Evolutionary conservation across 2,888 invertebrate species (phyloP), one percentile per base, ranked within the genome.

Genomic region (Noctua pronuba): DNA sequence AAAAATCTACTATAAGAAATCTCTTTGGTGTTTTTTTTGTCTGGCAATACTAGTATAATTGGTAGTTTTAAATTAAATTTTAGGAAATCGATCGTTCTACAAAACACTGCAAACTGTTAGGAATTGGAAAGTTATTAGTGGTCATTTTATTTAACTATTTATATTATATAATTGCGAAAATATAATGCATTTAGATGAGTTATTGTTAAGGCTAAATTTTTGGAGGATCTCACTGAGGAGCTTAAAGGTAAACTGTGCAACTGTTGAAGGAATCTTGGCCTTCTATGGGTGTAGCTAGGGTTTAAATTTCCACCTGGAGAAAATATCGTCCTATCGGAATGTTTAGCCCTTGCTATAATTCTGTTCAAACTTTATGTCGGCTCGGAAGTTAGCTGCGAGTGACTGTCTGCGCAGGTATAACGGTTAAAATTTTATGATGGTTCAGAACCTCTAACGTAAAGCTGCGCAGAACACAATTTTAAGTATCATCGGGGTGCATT

Each of bases 131-230:
- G 83, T 85, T 81, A 81, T 82, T 88, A 83, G 75, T 85, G 77
- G 78, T 81, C 68, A 80, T 84, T 84, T 88, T 86, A 87, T 88
- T 88, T 88, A 88, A 86, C 78, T 88, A 88, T 88, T 88, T 81
- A 88, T 84, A 77, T 82, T 73, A 76, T 68, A 68, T 68, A 74
- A 76, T 83, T 76, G 75, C 73, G 64, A 78, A 72, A 83, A 82
- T 82, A 77, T 78, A 87, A 86, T 91, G 92, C 91, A 91, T 92
- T 91, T 92, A 92, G 90, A 86, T 86, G 87, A 87, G 88, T 91
- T 89, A 81, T 84, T 81, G 77, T 83, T 86, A 90, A 88, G 87
- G 80, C 70, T 13, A 79, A 41, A 73, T 78, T 79, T 65, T 73
- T 77, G 38, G 66, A 77, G 58, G 70, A 44, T 69, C 76, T 86